Base-by-base conservation (phyloP, 2,888 invertebrate species). In the Lithophane ornitopus region DNA sequence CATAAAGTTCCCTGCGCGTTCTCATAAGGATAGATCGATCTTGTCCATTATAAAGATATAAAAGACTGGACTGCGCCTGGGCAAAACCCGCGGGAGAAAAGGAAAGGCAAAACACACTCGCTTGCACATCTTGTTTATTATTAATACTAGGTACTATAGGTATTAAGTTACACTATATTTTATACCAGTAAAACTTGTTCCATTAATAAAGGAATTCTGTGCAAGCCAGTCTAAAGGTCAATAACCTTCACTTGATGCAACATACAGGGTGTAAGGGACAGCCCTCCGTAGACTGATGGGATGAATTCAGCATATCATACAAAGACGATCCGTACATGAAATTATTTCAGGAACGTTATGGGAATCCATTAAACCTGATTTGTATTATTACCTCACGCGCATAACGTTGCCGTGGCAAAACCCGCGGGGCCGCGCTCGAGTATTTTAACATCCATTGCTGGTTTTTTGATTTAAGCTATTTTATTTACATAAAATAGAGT, bases 81-180 rank as follows among this genome's bases (percentile, higher is more conserved):
- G 74, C 14, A 49, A 80, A 78, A 74, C 80, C 80, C 80, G 8
- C 80, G 8, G 7, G 74, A 41, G 16, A 80, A 73, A 80, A 74
- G 2, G 22, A 80, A 63, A 56, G 3, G n/a, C 12, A 78, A 61
- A 49, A 63, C 79, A 46, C 7, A 41, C n/a, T n/a, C 34, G 28
- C 11, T 46, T 22, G 34, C 14, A 14, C 19, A 22, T 19, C 34
- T 71, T 34, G n/a, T 44, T 56, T 68, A 16, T 22, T 56, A 52
- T 44, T 26, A 74, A 44, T n/a, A 12, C 56, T 56, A 39, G 11
- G 14, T 26, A 16, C 28, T 41, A 41, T 6, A 28, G 14, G 19
- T 8, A 44, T 26, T 1, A 52, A 70, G 59, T 71, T 79, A 28
- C 14, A 39, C 56, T 62, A 39, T 41, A 63, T 52, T 39, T 81